These are phyloP conservation scores for Drosophila nikananu DNA, from an alignment of 1,140 invertebrate species.

Conservation along the genomic window DNA sequence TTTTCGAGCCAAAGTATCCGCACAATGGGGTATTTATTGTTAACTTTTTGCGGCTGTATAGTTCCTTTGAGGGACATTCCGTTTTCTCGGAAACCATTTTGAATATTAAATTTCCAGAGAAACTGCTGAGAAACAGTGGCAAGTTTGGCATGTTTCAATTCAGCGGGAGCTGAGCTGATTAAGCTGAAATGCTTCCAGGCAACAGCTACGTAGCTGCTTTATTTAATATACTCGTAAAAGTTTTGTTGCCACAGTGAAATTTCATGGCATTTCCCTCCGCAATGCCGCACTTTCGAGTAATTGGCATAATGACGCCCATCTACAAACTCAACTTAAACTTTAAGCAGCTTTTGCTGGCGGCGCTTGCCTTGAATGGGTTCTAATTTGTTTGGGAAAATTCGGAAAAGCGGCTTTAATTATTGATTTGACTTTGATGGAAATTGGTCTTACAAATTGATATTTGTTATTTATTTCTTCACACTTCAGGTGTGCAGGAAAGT, in stretches of 20 bases:
- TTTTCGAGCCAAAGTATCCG: constrained; percentile 8
- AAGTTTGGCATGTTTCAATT: constrained; percentile 22
- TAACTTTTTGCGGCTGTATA: constrained; percentile 9
- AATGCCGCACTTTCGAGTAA: constrained; percentile 24
- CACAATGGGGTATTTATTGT: constrained; percentile 25
- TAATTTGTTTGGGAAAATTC: constrained; percentile 3
- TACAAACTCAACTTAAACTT: constrained; percentile 31
- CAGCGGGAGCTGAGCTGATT: constrained; percentile 5
- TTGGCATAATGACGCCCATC: constrained; percentile 46
- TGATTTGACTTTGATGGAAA: constrained; percentile 20
- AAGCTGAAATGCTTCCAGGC: constrained; percentile 31
- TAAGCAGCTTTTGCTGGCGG: constrained; percentile 30
- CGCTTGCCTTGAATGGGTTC: neutral
- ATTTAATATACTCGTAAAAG: constrained; percentile 55
- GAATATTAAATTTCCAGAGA: constrained; percentile 21
- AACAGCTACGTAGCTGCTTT: constrained; percentile 17
- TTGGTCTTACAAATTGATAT: neutral
- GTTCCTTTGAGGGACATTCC: constrained; percentile 6
- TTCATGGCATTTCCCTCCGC: constrained; percentile 26
- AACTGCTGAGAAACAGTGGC: neutral
- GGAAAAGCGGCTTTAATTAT: constrained; percentile 22
- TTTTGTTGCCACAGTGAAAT: constrained; percentile 48
- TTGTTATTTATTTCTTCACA: constrained; percentile 12
- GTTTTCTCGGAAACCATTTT: constrained; percentile 18
- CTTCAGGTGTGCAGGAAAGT: neutral